Base-by-base conservation (phyloP, 2,888 invertebrate species). In the Erpobdella octoculata region DNA sequence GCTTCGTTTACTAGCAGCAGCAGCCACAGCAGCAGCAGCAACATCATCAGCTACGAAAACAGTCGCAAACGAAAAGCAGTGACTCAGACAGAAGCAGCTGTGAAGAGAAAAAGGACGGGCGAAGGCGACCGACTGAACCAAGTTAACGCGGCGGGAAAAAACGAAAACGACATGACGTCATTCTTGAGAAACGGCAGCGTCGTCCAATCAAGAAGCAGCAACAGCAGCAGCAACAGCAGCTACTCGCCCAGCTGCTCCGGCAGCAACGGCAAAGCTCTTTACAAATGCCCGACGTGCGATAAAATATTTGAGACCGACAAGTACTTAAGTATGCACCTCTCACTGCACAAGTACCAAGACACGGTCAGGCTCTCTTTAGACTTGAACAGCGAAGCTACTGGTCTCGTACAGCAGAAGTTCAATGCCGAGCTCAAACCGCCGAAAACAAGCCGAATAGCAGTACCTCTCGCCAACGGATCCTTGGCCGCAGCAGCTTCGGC, bases 251-350 rank as follows among this genome's bases (percentile, higher is more conserved):
- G n/a, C n/a, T 25, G 28, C 53, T 28, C 25, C 35, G 25, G 21
- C 67, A 48, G 12, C 36, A 15, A 48, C 18, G 35, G 37, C 59
- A 38, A 58, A 2, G 31, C 68, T 3, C 69, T 69, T 12, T 73
- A 68, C 70, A 35, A 25, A 18, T 75, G 75, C 59, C 41, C 65
- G 21, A 69, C 73, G 21, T 75, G 75, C 46, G 62, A 66, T 15
- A 73, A 75, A 61, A 67, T 31, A 25, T 76, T 76, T 53, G 71
- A 68, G 28, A 75, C 74, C 66, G 76, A 76, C 53, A 76, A 76
- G 67, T 76, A 76, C 48, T 73, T 76, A 31, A 75, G 73, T 58
- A 76, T 76, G 76, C 76, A 76, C 48, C 69, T 74, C 48, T 71
- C 75, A 1, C 74, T 76, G 41, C 76, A 76, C 61, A 70, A 66